Evolutionary conservation across 1,140 invertebrate species (phyloP).

Genomic region (Triops cancriformis): DNA sequence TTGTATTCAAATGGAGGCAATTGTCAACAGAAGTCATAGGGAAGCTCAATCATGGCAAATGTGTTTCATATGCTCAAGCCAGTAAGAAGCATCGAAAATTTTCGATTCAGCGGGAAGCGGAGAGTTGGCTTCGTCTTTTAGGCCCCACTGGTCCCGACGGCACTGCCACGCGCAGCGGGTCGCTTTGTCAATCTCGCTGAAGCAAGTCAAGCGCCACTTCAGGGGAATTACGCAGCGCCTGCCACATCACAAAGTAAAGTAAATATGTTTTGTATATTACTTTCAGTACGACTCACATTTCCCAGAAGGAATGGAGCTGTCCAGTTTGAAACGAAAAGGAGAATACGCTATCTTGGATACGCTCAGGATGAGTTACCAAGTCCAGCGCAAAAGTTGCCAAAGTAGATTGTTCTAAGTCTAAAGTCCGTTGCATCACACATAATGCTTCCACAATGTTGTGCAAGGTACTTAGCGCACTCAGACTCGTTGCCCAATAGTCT

Average conservation of each 20-base stretch:
- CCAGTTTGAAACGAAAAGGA: background rate
- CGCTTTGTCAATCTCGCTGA: background rate
- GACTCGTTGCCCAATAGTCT: background rate
- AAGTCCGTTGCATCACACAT: background rate
- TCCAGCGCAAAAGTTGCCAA: background rate
- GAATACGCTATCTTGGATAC: background rate
- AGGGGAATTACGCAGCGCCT: background rate
- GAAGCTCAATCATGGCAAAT: background rate
- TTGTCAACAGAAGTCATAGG: background rate
- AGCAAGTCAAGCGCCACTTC: background rate
- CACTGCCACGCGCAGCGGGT: background rate
- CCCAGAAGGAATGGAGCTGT: background rate
- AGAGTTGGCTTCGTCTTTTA: background rate
- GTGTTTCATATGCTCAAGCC: background rate
- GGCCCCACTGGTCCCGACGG: background rate
- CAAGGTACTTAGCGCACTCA: background rate
- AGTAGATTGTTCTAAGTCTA: background rate
- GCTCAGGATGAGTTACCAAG: background rate
- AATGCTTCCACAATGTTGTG: conserved; percentile 5
- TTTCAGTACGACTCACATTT: background rate
- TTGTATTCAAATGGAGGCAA: background rate
- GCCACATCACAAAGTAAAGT: background rate
- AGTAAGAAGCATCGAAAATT: background rate
- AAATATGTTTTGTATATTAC: background rate
- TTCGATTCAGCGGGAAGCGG: background rate